Percentiles rank a stretch among this genome's conserved stretches.
phyloP scores from a whole-genome alignment of 2,797 vertebrate genomes.

The Hyperoplus immaculatus region DNA sequence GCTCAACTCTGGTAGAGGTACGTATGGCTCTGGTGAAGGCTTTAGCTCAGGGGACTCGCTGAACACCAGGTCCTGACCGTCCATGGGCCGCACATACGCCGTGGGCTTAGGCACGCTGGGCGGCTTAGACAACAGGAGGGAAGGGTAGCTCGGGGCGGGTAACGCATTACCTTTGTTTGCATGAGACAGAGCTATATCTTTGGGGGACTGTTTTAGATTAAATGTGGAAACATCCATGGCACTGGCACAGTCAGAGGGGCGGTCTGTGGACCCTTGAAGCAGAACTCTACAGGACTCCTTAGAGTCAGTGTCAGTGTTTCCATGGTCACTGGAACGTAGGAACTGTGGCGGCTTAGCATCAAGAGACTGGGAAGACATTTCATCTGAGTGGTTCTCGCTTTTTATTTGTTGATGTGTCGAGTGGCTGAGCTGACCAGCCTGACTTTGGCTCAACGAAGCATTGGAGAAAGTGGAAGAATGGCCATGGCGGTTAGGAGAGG shows the following conservation, averaged over 20 bases:
- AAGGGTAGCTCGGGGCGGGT: constrained; percentile 89
- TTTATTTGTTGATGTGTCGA: constrained; percentile 59
- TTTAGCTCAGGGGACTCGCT: constrained; percentile 92
- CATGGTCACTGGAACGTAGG: constrained; percentile 87
- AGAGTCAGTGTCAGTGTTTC: constrained; percentile 78
- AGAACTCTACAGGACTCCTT: constrained; percentile 69
- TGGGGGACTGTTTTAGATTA: constrained; percentile 66
- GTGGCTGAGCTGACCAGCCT: constrained; percentile 48
- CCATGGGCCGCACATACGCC: constrained; percentile 96
- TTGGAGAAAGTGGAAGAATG: constrained; percentile 64
- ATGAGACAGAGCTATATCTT: constrained; percentile 54
- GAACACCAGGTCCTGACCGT: constrained; percentile 92
- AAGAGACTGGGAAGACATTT: constrained; percentile 83
- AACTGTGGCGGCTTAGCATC: constrained; percentile 85
- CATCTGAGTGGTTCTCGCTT: constrained; percentile 70
- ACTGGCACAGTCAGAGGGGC: constrained; percentile 57
- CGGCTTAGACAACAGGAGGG: constrained; percentile 88
- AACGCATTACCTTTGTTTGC: constrained; percentile 79
- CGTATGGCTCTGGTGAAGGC: constrained; percentile 85
- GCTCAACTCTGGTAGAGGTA: constrained; percentile 81
- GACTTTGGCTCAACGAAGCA: constrained; percentile 58
- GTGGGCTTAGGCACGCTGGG: constrained; percentile 91
- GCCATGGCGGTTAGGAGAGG: constrained; percentile 64
- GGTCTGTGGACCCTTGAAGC: constrained; percentile 65
- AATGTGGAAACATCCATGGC: constrained; percentile 53